Percentiles rank a stretch among this genome's conserved stretches.
Conservation (phyloP, 2,888 invertebrate genomes). For the Lepidonotus clava region DNA sequence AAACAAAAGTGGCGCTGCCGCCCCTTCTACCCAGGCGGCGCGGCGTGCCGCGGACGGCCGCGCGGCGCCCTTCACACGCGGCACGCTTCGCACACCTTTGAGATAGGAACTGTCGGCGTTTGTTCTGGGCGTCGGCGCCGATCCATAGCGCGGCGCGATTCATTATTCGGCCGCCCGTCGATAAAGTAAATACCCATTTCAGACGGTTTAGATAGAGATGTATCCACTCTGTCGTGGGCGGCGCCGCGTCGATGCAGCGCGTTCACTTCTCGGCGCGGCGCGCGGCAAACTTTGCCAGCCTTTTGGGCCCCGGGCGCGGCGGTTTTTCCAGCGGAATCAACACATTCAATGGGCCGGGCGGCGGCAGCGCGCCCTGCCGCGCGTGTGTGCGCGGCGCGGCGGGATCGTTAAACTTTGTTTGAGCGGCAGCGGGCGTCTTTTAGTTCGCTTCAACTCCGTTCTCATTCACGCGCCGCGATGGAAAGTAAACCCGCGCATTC, state of each 20-base stretch:
- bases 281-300: conserved; percentile 4
- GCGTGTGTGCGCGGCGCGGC: neutral
- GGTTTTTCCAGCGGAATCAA: conserved; percentile 13
- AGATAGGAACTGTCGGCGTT: conserved; percentile 45
- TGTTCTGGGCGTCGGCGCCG: neutral
- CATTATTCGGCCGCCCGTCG: neutral
- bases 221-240: conserved; percentile 2
- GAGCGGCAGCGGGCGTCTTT: conserved; percentile 26
- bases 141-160: neutral
- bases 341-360: neutral
- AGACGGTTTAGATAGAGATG: conserved; percentile 40
- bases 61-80: neutral
- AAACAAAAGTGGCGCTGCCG: neutral
- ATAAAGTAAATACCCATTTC: conserved; percentile 31
- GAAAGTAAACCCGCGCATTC: neutral
- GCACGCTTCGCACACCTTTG: conserved; percentile 30
- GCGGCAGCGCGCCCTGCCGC: neutral
- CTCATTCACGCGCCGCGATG: neutral
- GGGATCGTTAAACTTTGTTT: conserved; percentile 43
- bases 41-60: neutral
- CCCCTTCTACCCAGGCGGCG: neutral
- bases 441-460: conserved; percentile 36
- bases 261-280: conserved; percentile 40
- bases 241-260: neutral
- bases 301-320: neutral